Base-by-base conservation (phyloP, 64 coral and sea anemone species). In the Acropora tenuis region DNA sequence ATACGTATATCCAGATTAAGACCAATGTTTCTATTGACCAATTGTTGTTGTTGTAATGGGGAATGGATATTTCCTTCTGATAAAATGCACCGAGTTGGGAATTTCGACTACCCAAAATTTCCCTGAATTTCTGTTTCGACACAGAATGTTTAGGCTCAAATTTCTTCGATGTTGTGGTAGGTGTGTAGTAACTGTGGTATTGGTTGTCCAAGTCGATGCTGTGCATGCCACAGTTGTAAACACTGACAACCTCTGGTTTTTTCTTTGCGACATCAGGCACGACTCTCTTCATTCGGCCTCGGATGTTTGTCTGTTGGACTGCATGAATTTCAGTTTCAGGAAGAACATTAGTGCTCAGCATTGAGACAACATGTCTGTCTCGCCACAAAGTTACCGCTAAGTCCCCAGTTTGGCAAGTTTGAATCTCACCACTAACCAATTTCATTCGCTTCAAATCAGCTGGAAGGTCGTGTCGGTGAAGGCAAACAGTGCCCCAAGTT, bases 331-430 rank as follows among this genome's bases (percentile, higher is more conserved):
- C 77, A 2, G 60, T 47, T 46, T 90, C 76, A 48, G 77, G 78
- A 59, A 69, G 50, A 15, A 66, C 48, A 75, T 90, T 90, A 10
- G 66, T 82, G 8, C 66, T 82, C 41, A 90, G 48, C 8, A 89
- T 69, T 17, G 79, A 83, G 53, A 90, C 78, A 82, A 58, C 48
- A n/a, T 49, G 48, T 75, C 75, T 83, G 11, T 90, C 78, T 80
- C 48, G 80, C 77, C 88, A 90, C 78, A 80, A 69, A 16, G 88
- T 90, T n/a, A 77, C 41, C 13, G 79, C 76, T 42, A 79, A 79
- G 65, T 89, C 73, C 80, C 63, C 63, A 43, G 6, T 79, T 55
- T 90, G 77, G 45, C 46, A 47, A 18, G 77, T 90, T 50, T 45
- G 55, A 44, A 91, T 50, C 57, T 91, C 68, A 9, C 41, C 68